Base-by-base conservation (phyloP, 2,113 vertebrate species). In the Pedetes capensis region DNA sequence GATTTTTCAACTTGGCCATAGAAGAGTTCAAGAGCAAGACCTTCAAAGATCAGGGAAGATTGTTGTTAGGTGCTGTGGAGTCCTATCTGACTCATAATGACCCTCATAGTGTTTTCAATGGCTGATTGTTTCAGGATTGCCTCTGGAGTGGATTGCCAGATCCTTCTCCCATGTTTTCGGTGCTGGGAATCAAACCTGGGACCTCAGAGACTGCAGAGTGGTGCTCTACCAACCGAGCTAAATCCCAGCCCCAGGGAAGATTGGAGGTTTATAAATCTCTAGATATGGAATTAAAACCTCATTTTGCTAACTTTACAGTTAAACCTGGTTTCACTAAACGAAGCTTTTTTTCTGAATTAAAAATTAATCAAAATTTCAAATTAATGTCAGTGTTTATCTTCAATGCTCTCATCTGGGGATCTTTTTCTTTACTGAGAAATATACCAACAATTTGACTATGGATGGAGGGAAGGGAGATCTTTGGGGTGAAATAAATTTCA, bases 321-420 rank as follows among this genome's bases (percentile, higher is more conserved):
- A 64, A 80, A 49, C n/a, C 47, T 93, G 61, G 89, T 79, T 91
- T 93, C 9, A 7, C 53, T 51, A 87, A 79, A 25, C 72, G 32
- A 16, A 37, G 37, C 8, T 55, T 69, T 92, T 93, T 91, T 78
- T 61, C 29, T 87, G 16, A 92, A 14, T 69, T 89, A 42, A 44
- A n/a, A n/a, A n/a, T n/a, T n/a, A n/a, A n/a, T n/a, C 44, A 95
- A 74, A 85, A 89, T 90, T 94, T 82, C 75, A 74, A 72, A 85
- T 59, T 79, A 85, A 90, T 71, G 34, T 72, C n/a, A 25, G 63
- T 22, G 8, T 88, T 96, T 72, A 75, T 63, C 25, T 79, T 89
- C n/a, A 18, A 4, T 49, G 14, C 11, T 53, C n/a, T 57, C 32
- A 29, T 61, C 59, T 44, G n/a, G 25, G 87, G 59, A 69, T 53